Percentiles rank a stretch among this genome's conserved stretches.
Evolutionary conservation across 2,113 vertebrate genomes (phyloP).

Genomic region (Burhinus oedicnemus): DNA sequence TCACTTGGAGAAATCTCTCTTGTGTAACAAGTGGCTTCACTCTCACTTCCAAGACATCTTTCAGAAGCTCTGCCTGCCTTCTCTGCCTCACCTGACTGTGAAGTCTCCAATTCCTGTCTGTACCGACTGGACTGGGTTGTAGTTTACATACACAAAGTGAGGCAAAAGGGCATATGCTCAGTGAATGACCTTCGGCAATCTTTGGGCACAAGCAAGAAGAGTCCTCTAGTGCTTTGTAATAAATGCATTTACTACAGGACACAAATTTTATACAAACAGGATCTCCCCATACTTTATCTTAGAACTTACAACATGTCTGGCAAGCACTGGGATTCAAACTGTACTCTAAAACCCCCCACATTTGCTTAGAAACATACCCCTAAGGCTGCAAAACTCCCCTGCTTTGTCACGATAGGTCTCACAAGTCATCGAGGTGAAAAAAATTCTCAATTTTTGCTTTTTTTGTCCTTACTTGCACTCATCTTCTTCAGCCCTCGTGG

Average conservation of each 20-base stretch:
- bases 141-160: not conserved
- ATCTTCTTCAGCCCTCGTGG: too few relatives aligned
- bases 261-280: not conserved
- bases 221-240: not conserved
- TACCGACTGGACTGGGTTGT: not conserved
- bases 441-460: not conserved
- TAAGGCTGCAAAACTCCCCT: not conserved
- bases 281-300: not conserved
- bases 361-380: not conserved
- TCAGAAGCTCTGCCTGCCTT: not conserved
- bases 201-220: not conserved
- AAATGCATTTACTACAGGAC: not conserved
- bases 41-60: not conserved
- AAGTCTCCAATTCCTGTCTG: not conserved
- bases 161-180: not conserved
- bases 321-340: not conserved
- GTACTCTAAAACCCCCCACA: rapidly evolving
- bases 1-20: not conserved
- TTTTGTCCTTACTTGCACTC: not conserved
- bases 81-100: not conserved
- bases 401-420: not conserved
- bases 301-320: not conserved
- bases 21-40: too few relatives aligned
- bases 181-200: not conserved
- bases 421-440: rapidly evolving